Evolutionary conservation across 23 tunicate genomes (phyloP).

Genomic region (Styela plicata): DNA sequence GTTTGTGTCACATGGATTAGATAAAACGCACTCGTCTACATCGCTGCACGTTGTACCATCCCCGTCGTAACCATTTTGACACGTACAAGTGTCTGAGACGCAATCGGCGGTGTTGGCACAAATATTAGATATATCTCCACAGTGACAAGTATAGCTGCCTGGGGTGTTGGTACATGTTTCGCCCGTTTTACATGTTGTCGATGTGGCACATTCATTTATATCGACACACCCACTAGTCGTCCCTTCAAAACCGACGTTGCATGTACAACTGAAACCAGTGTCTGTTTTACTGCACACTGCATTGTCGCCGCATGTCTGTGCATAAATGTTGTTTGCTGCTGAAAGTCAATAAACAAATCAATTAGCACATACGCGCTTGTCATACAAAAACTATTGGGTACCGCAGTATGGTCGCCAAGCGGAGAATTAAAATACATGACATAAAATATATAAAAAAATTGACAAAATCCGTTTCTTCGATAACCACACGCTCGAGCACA

Average conservation of each 20-base stretch:
- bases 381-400: no score
- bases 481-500: no score
- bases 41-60: slow-evolving; percentile 2
- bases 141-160: not conserved
- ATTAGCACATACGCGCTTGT: no score
- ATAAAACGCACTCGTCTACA: not conserved
- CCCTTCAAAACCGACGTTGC: not conserved
- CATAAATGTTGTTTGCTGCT: not conserved
- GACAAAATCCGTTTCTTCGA: no score
- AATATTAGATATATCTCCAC: not conserved
- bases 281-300: not conserved
- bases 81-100: not conserved
- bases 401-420: no score
- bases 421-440: no score
- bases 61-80: not conserved
- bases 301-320: slow-evolving; percentile 2
- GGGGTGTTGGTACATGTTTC: not conserved
- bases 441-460: no score
- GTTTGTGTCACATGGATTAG: not conserved
- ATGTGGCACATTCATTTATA: slow-evolving; percentile 2
- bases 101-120: not conserved
- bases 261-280: not conserved
- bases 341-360: not conserved
- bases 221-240: not conserved
- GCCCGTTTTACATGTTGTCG: not conserved